Evolutionary conservation across 2,797 vertebrate genomes (phyloP), one percentile per base, ranked within the genome.

Genomic region (Echeneis naucrates): DNA sequence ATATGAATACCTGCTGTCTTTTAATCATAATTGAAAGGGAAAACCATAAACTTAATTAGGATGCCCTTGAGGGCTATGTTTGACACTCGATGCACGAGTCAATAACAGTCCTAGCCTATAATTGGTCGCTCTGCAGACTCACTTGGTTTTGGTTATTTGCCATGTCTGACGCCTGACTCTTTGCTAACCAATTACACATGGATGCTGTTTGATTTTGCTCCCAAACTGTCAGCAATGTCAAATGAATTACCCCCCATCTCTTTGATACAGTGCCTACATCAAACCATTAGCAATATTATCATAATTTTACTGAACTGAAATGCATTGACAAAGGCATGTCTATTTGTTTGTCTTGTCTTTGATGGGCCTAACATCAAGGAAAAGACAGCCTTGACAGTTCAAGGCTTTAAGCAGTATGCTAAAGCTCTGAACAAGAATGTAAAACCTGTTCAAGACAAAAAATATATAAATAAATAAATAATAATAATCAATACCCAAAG

Each of bases 221-320:
- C 24, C 45, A 70, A 75, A 70, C 65, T 83, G 77, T 84, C 77
- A 77, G 23, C 59, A 23, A 4, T 37, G 79, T 61, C 79, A 80
- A 33, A 73, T 9, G 17, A 87, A 89, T 87, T 73, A 72, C 32
- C 38, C 8, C 5, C 16, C 2, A 4, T 71, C 62, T 48, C 21
- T 69, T n/a, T 54, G 56, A 72, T 32, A 42, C 26, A 27, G 47
- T 40, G 51, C 13, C 23, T 67, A 45, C 70, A 64, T 82, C 76
- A 74, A 56, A 71, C 56, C n/a, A 8, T 72, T 61, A 47, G 26
- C 62, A 61, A 8, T 51, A 71, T 72, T 70, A 67, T 68, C 60
- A 62, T 79, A 50, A 73, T 78, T 52, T 42, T 47, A n/a, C 9
- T 5, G 23, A 71, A 73, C 82, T 60, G 23, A 23, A 66, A 68